Evolutionary conservation across 2,888 invertebrate genomes (phyloP).

Genomic region (Pheosia gnoma): DNA sequence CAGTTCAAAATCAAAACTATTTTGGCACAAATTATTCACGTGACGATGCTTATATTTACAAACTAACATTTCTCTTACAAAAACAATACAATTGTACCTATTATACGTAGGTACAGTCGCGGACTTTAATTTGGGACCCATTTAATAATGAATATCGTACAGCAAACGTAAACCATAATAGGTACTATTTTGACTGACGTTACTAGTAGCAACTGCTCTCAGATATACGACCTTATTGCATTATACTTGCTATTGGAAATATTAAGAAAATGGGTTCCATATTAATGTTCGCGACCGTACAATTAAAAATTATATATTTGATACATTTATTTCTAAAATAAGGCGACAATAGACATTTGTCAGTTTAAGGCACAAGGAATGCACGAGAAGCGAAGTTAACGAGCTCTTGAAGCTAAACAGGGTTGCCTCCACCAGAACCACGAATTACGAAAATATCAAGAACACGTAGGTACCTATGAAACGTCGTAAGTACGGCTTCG

Average conservation of each 20-base stretch:
- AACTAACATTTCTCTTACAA: conserved; percentile 10
- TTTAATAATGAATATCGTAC: no score
- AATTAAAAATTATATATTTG: conserved; percentile 7
- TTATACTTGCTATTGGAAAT: no score
- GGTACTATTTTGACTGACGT: no score
- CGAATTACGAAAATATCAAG: not conserved
- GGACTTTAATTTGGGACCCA: no score
- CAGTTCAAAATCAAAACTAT: conserved; percentile 20
- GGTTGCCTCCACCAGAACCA: not conserved
- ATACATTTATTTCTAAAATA: conserved; percentile 12
- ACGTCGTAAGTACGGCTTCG: no score
- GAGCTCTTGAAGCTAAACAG: conserved; percentile 19
- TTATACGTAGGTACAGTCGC: not conserved
- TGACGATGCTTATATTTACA: conserved; percentile 42
- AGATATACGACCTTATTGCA: no score
- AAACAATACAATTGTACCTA: not conserved
- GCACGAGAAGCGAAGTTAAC: conserved; percentile 62
- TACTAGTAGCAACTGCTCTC: no score
- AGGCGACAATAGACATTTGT: conserved; percentile 19
- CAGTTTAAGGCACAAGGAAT: conserved; percentile 79
- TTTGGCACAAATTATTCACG: conserved; percentile 68
- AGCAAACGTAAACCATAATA: no score
- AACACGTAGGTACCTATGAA: no score
- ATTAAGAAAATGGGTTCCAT: no score
- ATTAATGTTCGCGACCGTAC: no score